Conservation (phyloP, 2,888 invertebrate species). For the Cataglyphis cursor region DNA sequence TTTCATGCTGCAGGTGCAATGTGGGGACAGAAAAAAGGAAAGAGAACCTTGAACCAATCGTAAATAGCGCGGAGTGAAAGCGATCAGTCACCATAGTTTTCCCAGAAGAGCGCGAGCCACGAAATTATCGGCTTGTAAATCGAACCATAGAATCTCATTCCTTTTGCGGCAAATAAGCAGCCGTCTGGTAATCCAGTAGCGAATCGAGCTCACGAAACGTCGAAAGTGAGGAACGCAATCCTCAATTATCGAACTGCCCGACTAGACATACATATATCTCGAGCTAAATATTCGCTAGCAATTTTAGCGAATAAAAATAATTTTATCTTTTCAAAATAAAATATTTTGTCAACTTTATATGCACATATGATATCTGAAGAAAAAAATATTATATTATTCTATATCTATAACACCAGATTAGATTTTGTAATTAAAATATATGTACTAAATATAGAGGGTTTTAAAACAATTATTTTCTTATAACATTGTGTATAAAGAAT, state of each 20-base stretch:
- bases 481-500: not conserved
- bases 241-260: slow-evolving; percentile 25
- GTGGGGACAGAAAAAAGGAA: slow-evolving; percentile 61
- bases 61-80: slow-evolving; percentile 82
- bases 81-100: slow-evolving; percentile 78
- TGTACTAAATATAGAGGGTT: not conserved
- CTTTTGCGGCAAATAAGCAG: slow-evolving; percentile 59
- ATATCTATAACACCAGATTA: not conserved
- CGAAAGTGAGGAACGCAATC: slow-evolving; percentile 39
- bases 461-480: not conserved
- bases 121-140: slow-evolving; percentile 78
- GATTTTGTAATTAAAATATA: not conserved
- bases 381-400: not conserved
- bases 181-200: slow-evolving; percentile 45
- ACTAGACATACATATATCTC: slow-evolving; percentile 19
- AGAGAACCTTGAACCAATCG: slow-evolving; percentile 80
- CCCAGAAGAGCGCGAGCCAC: slow-evolving; percentile 79
- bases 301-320: not conserved
- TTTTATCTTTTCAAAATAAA: not conserved
- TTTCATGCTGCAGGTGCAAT: slow-evolving; percentile 77
- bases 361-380: not conserved
- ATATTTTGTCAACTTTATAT: not conserved
- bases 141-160: slow-evolving; percentile 70
- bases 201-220: slow-evolving; percentile 40
- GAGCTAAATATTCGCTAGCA: not conserved